Evolutionary conservation across 2,113 vertebrate genomes (phyloP).

Genomic region (Actinemys pallida): DNA sequence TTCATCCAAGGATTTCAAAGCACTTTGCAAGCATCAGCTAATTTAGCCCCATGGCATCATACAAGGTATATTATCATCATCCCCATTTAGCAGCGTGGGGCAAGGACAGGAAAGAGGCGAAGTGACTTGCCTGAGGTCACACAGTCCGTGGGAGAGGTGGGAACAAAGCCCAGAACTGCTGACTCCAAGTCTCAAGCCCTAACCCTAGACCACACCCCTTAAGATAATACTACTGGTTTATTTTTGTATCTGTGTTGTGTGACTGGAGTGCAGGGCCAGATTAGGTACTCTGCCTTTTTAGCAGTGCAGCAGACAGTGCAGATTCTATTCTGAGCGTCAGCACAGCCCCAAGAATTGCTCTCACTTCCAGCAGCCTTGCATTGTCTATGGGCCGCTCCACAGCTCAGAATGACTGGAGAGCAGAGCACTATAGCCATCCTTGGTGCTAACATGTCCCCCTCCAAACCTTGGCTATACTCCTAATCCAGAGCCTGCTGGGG

Average conservation of each 20-base stretch:
- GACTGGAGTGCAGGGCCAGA: not conserved
- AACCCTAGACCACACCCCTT: not conserved
- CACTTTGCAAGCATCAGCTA: not conserved
- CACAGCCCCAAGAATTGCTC: not conserved
- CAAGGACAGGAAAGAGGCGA: conserved; percentile 33
- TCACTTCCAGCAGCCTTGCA: not conserved
- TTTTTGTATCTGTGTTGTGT: not conserved
- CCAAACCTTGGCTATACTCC: accelerated
- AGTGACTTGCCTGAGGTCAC: conserved; percentile 66
- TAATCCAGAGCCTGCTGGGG: accelerated
- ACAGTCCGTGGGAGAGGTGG: conserved; percentile 43
- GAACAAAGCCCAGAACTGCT: conserved; percentile 55
- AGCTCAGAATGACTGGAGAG: not conserved
- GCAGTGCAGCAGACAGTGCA: not conserved
- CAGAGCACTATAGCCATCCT: not conserved
- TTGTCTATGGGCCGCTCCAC: not conserved
- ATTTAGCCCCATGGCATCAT: not conserved
- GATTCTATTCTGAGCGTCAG: not conserved
- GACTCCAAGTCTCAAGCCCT: conserved; percentile 44
- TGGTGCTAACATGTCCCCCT: accelerated
- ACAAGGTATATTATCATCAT: conserved; percentile 65
- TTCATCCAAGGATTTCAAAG: conserved; percentile 70
- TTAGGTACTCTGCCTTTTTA: accelerated
- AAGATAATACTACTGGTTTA: not conserved
- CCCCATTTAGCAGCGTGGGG: conserved; percentile 67